These are phyloP conservation scores for Acronicta psi DNA, from an alignment of 2,888 invertebrate genomes.

Conservation along the genomic window DNA sequence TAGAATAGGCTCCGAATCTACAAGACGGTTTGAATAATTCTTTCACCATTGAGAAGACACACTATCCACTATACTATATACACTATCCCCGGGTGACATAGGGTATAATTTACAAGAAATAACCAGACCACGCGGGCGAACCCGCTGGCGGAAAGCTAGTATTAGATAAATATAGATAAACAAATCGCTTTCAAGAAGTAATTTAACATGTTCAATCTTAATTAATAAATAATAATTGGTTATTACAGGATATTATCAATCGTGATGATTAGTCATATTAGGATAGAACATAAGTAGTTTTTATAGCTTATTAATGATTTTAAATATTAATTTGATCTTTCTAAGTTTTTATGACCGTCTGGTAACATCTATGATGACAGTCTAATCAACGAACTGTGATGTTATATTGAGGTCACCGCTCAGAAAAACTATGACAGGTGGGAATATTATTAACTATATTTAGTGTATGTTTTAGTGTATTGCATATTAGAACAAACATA, in stretches of 20 bases:
- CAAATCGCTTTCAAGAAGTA: no score
- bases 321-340: constrained; percentile 13
- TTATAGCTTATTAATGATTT: constrained; percentile 4
- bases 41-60: no score
- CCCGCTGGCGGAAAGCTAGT: no score
- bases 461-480: neutral
- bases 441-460: neutral
- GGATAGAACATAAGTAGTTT: neutral
- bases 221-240: neutral
- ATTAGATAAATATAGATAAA: no score
- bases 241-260: neutral
- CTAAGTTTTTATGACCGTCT: constrained; percentile 17
- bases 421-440: constrained; percentile 1
- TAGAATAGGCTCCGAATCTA: no score
- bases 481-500: no score
- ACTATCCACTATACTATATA: no score
- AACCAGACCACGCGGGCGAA: no score
- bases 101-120: no score
- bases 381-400: constrained; percentile 4
- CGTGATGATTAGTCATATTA: neutral
- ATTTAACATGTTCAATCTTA: neutral
- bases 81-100: no score
- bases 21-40: no score
- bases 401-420: constrained; percentile 11
- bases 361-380: constrained; percentile 19